Conservation (phyloP, 2,113 vertebrate species). For the Butastur rufipennis region DNA sequence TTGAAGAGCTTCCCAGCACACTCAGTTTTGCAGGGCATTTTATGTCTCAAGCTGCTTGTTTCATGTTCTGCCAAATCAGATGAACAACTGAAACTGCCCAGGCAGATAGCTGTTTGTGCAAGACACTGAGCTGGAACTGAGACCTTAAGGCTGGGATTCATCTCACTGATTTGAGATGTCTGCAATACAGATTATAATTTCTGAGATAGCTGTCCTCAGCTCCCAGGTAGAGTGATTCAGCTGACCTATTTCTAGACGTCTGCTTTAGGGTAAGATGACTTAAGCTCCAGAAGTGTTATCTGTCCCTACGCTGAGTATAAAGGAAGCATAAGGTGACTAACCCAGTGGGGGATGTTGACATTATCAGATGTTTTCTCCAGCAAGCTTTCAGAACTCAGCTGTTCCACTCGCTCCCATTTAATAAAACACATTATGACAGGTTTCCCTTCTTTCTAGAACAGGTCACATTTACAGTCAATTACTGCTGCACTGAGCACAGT, state of each 20-base stretch:
- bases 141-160: slow-evolving; percentile 23
- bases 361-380: background rate
- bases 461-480: background rate
- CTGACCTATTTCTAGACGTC: slow-evolving; percentile 50
- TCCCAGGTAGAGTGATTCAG: slow-evolving; percentile 18
- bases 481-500: background rate
- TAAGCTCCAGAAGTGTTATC: background rate
- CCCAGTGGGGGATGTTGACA: background rate
- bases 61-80: slow-evolving; percentile 58
- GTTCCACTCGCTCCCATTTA: background rate
- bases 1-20: background rate
- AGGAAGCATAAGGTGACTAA: background rate
- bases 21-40: background rate
- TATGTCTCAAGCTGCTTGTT: slow-evolving; percentile 10
- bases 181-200: background rate
- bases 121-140: background rate
- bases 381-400: background rate
- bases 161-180: slow-evolving; percentile 36
- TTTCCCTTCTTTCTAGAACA: background rate
- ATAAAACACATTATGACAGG: background rate
- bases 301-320: background rate
- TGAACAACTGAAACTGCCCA: slow-evolving; percentile 25
- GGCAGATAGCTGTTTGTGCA: slow-evolving; percentile 17
- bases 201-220: background rate
- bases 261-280: slow-evolving; percentile 21